Conservation (phyloP, 2,888 invertebrate species). For the Cheiracanthium punctorium region DNA sequence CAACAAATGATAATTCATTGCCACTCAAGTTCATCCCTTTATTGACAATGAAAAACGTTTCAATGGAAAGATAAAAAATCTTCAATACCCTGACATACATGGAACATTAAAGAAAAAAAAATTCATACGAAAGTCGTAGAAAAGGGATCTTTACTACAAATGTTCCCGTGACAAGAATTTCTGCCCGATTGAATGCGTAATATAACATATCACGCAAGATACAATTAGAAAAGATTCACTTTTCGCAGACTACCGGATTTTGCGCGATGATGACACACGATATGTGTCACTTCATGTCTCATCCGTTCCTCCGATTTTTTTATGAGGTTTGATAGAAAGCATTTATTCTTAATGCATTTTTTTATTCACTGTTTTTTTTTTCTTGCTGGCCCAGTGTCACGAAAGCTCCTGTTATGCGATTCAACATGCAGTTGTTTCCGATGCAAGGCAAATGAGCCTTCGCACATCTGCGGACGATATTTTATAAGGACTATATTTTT, state of each 20-base stretch:
- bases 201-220: not conserved
- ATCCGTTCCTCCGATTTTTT: not conserved
- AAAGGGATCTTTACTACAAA: too few relatives aligned
- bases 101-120: too few relatives aligned
- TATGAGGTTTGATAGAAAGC: not conserved
- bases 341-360: constrained; percentile 13
- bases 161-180: not conserved
- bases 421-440: not conserved
- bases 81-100: too few relatives aligned
- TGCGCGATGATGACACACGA: not conserved
- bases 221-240: not conserved
- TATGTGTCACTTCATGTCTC: not conserved
- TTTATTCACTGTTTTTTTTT: not conserved
- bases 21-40: too few relatives aligned
- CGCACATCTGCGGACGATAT: too few relatives aligned
- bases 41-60: too few relatives aligned
- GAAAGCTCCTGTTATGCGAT: not conserved
- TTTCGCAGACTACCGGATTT: not conserved
- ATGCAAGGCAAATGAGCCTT: too few relatives aligned
- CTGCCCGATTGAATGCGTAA: constrained; percentile 2
- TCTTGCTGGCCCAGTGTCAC: not conserved
- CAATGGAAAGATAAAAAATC: too few relatives aligned
- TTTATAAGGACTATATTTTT: too few relatives aligned
- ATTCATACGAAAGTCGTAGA: too few relatives aligned
- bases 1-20: too few relatives aligned